These are phyloP conservation scores for Chondrilla cf. caribensis DNA, from an alignment of 37 sponge, comb jelly and placozoan species.

Conservation along the genomic window DNA sequence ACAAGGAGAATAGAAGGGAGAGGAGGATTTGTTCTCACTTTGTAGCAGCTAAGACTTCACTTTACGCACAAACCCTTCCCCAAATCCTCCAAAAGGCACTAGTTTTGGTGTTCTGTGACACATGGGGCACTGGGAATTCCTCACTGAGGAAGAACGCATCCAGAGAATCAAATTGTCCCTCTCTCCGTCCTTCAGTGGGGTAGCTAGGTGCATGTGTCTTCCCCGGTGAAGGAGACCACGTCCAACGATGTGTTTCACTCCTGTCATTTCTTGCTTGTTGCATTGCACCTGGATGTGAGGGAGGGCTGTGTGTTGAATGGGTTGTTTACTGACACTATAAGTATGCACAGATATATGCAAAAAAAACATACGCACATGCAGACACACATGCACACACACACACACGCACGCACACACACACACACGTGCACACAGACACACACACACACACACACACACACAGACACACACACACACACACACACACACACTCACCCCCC, in stretches of 20 bases:
- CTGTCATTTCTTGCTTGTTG: neutral
- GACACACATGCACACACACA: too few relatives aligned
- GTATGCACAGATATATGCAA: too few relatives aligned
- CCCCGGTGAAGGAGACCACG: slow-evolving; percentile 70
- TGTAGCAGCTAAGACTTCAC: too few relatives aligned
- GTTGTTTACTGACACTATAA: too few relatives aligned
- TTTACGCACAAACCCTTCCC: slow-evolving; percentile 68
- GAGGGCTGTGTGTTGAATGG: too few relatives aligned
- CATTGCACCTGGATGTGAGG: neutral
- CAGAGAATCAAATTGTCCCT: slow-evolving; percentile 79
- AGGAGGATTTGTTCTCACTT: too few relatives aligned
- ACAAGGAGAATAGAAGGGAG: too few relatives aligned
- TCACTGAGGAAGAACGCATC: slow-evolving; percentile 77
- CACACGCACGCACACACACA: too few relatives aligned
- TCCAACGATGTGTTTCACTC: slow-evolving; percentile 45
- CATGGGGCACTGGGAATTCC: slow-evolving; percentile 79
- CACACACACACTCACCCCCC: slow-evolving; percentile 27
- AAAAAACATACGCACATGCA: too few relatives aligned
- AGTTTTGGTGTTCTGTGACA: slow-evolving; percentile 57
- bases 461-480: neutral
- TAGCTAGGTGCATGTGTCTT: slow-evolving; percentile 70
- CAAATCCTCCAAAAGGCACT: slow-evolving; percentile 48
- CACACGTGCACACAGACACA: too few relatives aligned
- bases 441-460: slow-evolving; percentile 4
- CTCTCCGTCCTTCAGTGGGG: slow-evolving; percentile 50